Evolutionary conservation across 1,140 invertebrate species (phyloP), one percentile per base, ranked within the genome.

Genomic region (Drosophila saltans): DNA sequence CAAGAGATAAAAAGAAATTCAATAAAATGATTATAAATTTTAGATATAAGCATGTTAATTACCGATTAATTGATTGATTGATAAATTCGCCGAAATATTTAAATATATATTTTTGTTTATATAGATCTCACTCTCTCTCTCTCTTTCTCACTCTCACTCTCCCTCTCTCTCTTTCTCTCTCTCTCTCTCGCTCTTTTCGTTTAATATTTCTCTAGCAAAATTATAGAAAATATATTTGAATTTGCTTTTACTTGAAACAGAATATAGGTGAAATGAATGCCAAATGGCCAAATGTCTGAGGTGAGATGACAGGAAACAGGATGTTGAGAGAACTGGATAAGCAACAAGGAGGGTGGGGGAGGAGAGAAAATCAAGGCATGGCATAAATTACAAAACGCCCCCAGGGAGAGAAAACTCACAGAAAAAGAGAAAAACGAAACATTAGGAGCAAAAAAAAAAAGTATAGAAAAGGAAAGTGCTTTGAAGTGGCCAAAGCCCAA

Each of bases 401-500:
- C 26, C 8, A 26, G 45, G n/a, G 24, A 52, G 8, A 52, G 8
- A 52, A 26, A 52, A 9, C 45, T 48, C 21, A 48, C 43, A 45
- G 8, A 24, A 36, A 21, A 26, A 26, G 26, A 52, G 26, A 26
- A 10, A 7, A 16, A 5, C 3, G 28, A 30, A 26, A 10, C 45
- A 52, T n/a, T n/a, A n/a, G n/a, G 41, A 16, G 9, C 2, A 16
- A 43, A 43, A 3, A n/a, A 43, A 43, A 43, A 43, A 30, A 30
- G 28, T 2, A 2, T 2, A 30, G 4, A 30, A 30, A 45, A 48
- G 8, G 21, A 48, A 48, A 48, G 45, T 24, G 45, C 45, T 52
- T 52, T 52, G 45, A 52, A 52, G 45, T 52, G 45, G 45, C 45
- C 45, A 48, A 48, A 48, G 21, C 45, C 45, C 45, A 52, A 52